These are phyloP conservation scores for Siniperca chuatsi DNA, from an alignment of 2,113 vertebrate species.

Conservation along the genomic window DNA sequence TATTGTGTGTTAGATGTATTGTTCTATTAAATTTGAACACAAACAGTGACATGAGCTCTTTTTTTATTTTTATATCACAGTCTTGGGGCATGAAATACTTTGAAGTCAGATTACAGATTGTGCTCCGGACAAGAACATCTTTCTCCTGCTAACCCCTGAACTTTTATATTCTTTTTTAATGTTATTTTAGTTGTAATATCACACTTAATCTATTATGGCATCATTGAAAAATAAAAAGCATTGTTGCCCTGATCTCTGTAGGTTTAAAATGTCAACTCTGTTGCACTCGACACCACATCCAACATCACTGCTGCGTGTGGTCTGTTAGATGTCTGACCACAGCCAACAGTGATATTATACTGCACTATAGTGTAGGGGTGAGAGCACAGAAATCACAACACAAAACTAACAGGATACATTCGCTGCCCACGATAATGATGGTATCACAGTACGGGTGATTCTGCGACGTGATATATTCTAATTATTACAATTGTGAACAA, in stretches of 20 bases:
- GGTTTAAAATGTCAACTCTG: slow-evolving; percentile 4
- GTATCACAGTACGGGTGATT: neutral
- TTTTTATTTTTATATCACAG: slow-evolving; percentile 46
- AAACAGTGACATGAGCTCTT: slow-evolving; percentile 31
- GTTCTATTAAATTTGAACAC: slow-evolving; percentile 35
- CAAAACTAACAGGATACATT: neutral
- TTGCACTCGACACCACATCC: neutral
- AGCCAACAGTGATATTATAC: neutral
- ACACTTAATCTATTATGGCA: slow-evolving; percentile 27
- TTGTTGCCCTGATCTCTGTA: slow-evolving; percentile 3
- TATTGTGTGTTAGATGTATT: neutral
- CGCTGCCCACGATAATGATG: neutral
- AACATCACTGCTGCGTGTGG: neutral
- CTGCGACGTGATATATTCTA: neutral
- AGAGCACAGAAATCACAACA: neutral
- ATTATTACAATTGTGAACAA: neutral
- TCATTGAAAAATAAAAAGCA: slow-evolving; percentile 4
- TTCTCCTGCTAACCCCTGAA: slow-evolving; percentile 24
- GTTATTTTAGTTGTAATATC: neutral
- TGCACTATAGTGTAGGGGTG: neutral
- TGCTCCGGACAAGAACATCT: neutral
- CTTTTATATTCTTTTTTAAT: neutral
- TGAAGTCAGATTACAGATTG: slow-evolving; percentile 38
- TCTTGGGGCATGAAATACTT: slow-evolving; percentile 28
- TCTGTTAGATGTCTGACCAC: neutral